Base-by-base conservation (phyloP, 2,797 vertebrate species). In the Euphonia xanthogaster region DNA sequence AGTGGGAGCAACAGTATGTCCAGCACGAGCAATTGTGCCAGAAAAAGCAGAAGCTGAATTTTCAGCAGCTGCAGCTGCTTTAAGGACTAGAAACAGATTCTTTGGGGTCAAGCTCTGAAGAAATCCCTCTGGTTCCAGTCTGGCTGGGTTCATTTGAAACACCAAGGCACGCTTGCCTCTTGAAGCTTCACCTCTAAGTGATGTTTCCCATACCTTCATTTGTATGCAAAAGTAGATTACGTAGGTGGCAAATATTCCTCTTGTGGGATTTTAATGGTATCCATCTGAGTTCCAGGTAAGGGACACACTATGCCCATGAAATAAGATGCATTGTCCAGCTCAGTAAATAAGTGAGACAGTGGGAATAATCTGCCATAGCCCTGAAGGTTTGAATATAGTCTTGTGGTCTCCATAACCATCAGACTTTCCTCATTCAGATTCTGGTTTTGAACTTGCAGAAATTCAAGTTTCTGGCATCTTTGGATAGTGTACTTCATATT, bases 21-120 rank as follows among this genome's bases (percentile, higher is more conserved):
- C 86, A 97, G 96, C 75, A 74, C 61, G 68, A 77, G 60, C 68
- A 33, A 48, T 80, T 44, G 73, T 0, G 95, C 95, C 93, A 93
- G 96, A 61, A 96, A 94, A 93, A 78, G 92, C 42, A 75, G 94
- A 83, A 94, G 92, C 90, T 94, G 95, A 74, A 45, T 93, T 96
- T 95, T 90, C 79, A 91, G 73, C 91, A 93, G 93, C 94, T 95
- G 79, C 86, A 93, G 76, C 80, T 86, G 22, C 79, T 63, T 93
- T 80, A 71, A 75, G 76, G 81, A 44, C 87, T 67, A 76, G 55
- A 85, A 94, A 91, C 54, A 65, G 35, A 92, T 73, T 78, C 58
- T 75, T 60, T 45, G 42, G 60, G 86, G 82, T 83, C 71, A 92
- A 4, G 33, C 76, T 96, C 84, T 91, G 70, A 93, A 94, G 79